Evolutionary conservation across 2,113 vertebrate genomes (phyloP), one percentile per base, ranked within the genome.

Genomic region (Girardinichthys multiradiatus): DNA sequence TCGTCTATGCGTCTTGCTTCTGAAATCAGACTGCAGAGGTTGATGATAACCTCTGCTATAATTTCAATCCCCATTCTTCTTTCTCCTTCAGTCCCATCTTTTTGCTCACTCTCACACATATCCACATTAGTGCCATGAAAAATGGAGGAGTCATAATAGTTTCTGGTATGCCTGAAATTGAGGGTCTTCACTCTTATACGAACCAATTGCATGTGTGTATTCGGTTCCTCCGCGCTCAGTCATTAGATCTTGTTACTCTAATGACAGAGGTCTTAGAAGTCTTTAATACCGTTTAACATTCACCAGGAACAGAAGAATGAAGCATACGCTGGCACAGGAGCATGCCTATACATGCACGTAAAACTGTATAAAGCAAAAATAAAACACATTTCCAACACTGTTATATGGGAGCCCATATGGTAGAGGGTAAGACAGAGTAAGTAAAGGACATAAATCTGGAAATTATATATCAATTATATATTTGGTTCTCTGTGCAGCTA

Each of bases 241-340:
- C 61, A 74, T 72, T 72, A 66, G 78, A 81, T 86, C 73, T 58
- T 81, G 83, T 88, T 79, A 72, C 79, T 37, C 60, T 85, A 76
- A 87, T 90, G 79, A 80, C 66, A 30, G 64, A 57, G 74, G 80
- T 64, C 76, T 63, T 19, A 4, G 61, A 27, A 3, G 67, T 65
- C 65, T 79, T 77, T 79, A 77, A 69, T 82, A 80, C 76, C 57
- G 2, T 58, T 33, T 42, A 14, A 51, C 57, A 82, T 69, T 87
- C 80, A 84, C 79, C 3, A 6, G 84, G 83, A 81, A 87, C n/a
- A 57, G 83, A 81, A 88, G 69, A 77, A 87, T 89, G 86, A 81
- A 74, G 82, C 64, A 15, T n/a, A 76, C 31, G 19, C 45, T 33
- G 60, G 48, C 51, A 64, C 39, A 72, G 6, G 31, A 37, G 62